Evolutionary conservation across 2,888 invertebrate species (phyloP).

Genomic region (Fragum sueziense): DNA sequence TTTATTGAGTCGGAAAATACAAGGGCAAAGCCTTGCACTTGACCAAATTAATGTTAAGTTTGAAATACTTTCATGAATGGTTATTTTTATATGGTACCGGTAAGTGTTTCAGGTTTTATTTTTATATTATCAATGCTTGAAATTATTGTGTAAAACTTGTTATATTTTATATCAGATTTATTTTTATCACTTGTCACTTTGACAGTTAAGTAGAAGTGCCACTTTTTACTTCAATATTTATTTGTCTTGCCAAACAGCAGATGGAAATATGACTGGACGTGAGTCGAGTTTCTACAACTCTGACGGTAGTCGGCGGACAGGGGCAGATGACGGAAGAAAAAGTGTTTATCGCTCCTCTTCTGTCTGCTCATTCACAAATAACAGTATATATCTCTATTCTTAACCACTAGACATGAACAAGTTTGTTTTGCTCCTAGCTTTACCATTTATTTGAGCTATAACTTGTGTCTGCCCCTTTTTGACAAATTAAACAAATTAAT

Average conservation of each 20-base stretch:
- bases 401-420: constrained; percentile 18
- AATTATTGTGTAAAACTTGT: no score
- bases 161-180: no score
- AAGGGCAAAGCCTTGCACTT: no score
- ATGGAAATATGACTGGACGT: constrained; percentile 46
- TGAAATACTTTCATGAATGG: no score
- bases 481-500: constrained; percentile 8
- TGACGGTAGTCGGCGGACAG: constrained; percentile 52
- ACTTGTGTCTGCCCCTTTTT: constrained; percentile 11
- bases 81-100: no score
- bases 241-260: constrained; percentile 44
- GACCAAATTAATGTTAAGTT: no score
- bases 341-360: constrained; percentile 59
- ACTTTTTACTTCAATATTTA: not conserved
- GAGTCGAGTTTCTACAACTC: constrained; percentile 63
- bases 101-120: no score
- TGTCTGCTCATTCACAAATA: constrained; percentile 55
- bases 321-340: constrained; percentile 57
- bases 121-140: no score
- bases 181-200: not conserved
- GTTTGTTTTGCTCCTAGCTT: constrained; percentile 21
- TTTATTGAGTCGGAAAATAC: no score
- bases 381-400: constrained; percentile 56
- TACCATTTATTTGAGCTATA: constrained; percentile 14
- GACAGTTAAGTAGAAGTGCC: not conserved